A percentile compares a stretch with the other conserved stretches of the same genome.
phyloP scores from a whole-genome alignment of 2,797 vertebrate species.

The Netta rufina region DNA sequence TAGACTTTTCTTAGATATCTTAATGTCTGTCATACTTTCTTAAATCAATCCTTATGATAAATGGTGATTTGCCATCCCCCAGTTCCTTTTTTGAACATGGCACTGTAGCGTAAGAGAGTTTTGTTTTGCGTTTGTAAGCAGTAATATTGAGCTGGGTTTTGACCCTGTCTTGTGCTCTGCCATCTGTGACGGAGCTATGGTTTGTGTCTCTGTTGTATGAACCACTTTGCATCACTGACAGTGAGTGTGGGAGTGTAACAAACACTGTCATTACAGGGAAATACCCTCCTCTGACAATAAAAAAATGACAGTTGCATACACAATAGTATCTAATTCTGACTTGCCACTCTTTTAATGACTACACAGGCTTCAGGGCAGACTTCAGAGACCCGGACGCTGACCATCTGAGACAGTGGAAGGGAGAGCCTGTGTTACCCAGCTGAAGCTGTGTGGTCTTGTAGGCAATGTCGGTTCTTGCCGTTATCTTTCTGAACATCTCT shows the following conservation, averaged over 20 bases:
- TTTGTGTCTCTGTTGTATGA: background rate
- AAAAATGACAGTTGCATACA: background rate
- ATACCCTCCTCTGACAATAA: background rate
- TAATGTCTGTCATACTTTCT: background rate
- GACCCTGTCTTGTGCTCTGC: background rate
- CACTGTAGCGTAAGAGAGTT: background rate
- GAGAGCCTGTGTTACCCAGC: background rate
- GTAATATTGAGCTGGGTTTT: background rate
- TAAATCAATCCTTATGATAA: background rate
- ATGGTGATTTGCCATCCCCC: background rate
- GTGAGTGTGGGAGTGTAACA: background rate
- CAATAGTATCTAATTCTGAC: background rate
- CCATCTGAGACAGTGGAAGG: background rate
- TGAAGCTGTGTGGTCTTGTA: background rate
- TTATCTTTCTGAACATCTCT: background rate
- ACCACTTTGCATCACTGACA: conserved; percentile 49
- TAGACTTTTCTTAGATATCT: background rate
- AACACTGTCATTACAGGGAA: background rate
- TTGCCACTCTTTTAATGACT: background rate
- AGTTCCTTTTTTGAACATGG: background rate
- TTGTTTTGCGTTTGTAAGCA: background rate
- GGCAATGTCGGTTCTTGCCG: background rate
- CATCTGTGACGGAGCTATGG: background rate
- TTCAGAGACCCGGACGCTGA: background rate
- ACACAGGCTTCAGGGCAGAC: background rate